A percentile compares a stretch with the other conserved stretches of the same genome.
These are phyloP conservation scores for Diaphora mendica DNA, from an alignment of 2,888 invertebrate genomes.

Conservation along the genomic window DNA sequence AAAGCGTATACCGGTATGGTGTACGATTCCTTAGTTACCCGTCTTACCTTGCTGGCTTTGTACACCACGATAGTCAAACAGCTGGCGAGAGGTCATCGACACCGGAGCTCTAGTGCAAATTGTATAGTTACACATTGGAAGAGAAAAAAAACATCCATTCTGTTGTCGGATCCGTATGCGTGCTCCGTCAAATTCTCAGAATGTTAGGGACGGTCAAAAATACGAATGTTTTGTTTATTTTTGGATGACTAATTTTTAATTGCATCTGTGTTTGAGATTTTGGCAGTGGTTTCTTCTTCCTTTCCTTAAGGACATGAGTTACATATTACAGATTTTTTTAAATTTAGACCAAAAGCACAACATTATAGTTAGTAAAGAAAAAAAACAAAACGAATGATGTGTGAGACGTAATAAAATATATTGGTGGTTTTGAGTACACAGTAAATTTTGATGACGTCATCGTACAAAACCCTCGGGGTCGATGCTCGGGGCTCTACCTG, in stretches of 20 bases:
- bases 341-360: constrained; percentile 31
- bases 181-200: constrained; percentile 65
- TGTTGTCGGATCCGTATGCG: constrained; percentile 67
- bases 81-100: constrained; percentile 83
- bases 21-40: constrained; percentile 76
- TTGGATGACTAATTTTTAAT: constrained; percentile 48
- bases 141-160: constrained; percentile 75
- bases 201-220: constrained; percentile 63
- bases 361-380: constrained; percentile 17
- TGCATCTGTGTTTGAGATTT: constrained; percentile 57
- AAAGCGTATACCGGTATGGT: constrained; percentile 74
- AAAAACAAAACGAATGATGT: constrained; percentile 21
- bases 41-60: constrained; percentile 72
- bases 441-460: constrained; percentile 74
- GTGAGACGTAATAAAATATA: constrained; percentile 46
- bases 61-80: constrained; percentile 79
- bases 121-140: constrained; percentile 79
- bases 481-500: constrained; percentile 83
- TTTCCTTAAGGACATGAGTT: background rate
- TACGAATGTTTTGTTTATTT: constrained; percentile 63
- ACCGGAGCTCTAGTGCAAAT: constrained; percentile 79
- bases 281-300: constrained; percentile 28
- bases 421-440: constrained; percentile 64
- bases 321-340: constrained; percentile 10
- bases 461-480: constrained; percentile 75